Evolutionary conservation across 1,140 invertebrate species (phyloP).

Genomic region (Caenorhabditis inopinata): DNA sequence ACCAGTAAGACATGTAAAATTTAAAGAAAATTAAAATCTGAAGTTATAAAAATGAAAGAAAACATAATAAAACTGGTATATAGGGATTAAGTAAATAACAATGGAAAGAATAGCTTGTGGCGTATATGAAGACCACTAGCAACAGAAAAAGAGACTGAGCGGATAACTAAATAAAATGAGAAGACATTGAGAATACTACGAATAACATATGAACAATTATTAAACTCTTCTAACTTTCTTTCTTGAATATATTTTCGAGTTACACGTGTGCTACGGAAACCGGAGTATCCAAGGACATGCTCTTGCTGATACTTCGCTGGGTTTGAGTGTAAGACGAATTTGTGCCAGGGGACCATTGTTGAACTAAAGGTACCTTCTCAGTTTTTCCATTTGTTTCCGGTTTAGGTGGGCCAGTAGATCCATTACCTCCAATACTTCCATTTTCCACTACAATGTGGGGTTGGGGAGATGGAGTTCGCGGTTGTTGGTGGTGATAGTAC

Average conservation of each 20-base stretch:
- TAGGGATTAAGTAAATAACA: too few species aligned
- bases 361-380: conserved; percentile 64
- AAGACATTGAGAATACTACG: too few species aligned
- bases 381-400: conserved; percentile 39
- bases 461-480: conserved; percentile 50
- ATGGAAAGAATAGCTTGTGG: not conserved
- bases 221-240: too few species aligned
- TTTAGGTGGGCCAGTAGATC: not conserved
- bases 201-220: too few species aligned
- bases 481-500: conserved; percentile 57
- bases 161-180: too few species aligned
- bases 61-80: conserved; percentile 3
- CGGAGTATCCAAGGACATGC: conserved; percentile 61
- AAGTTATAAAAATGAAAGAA: not conserved
- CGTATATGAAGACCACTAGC: conserved; percentile 20
- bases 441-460: conserved; percentile 61
- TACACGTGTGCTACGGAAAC: conserved; percentile 64
- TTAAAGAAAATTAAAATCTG: not conserved
- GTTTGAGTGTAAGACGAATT: conserved; percentile 41
- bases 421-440: conserved; percentile 40
- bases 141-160: conserved; percentile 16
- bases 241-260: too few species aligned
- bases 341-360: conserved; percentile 55
- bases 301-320: conserved; percentile 56
- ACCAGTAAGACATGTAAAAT: conserved; percentile 19